phyloP scores from a whole-genome alignment of 2,797 vertebrate species.

The Diceros bicornis region DNA sequence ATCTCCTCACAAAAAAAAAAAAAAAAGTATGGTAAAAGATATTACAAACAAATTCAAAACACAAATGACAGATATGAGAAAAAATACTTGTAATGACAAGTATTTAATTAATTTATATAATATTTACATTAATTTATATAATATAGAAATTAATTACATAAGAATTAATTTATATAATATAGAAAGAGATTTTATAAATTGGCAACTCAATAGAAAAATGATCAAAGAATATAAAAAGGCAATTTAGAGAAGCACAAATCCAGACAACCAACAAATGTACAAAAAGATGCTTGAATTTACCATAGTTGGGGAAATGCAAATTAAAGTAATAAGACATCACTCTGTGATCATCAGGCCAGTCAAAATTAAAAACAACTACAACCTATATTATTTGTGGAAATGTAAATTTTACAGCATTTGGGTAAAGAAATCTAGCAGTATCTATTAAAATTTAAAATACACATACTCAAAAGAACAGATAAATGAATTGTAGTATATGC shows the following conservation, averaged over 20 bases:
- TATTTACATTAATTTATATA: neutral
- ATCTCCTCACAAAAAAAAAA: too few relatives aligned
- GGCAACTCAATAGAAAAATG: neutral
- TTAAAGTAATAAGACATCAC: neutral
- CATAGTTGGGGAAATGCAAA: slow-evolving; percentile 6
- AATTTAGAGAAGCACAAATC: neutral
- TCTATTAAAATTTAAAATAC: slow-evolving; percentile 33
- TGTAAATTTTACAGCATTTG: neutral
- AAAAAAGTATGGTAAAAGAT: neutral
- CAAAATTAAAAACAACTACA: neutral
- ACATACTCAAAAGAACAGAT: neutral
- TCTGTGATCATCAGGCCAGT: neutral
- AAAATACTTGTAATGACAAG: neutral
- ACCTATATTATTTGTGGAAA: neutral
- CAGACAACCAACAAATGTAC: neutral
- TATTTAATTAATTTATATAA: neutral
- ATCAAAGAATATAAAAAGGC: neutral
- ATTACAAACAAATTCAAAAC: slow-evolving; percentile 45
- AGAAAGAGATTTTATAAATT: slow-evolving; percentile 52
- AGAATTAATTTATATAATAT: neutral
- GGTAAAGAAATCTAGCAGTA: neutral
- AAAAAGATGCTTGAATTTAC: slow-evolving; percentile 17
- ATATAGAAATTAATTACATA: neutral
- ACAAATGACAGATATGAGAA: neutral
- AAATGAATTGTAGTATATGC: neutral